Base-by-base conservation (phyloP, 2,797 vertebrate species). In the Danio choprae region DNA sequence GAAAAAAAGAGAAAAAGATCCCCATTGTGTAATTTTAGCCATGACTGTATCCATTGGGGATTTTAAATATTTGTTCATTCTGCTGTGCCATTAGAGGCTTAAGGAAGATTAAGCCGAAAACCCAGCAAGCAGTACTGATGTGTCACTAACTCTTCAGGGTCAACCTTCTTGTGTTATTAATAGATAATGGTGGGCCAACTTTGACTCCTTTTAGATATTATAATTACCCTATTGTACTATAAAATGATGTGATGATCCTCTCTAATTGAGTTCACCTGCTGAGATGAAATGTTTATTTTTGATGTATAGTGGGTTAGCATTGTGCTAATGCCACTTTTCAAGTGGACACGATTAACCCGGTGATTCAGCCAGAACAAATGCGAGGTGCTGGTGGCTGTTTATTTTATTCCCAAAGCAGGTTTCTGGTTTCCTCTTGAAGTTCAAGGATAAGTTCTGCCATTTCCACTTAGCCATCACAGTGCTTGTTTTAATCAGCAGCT, bases 141-240 rank as follows among this genome's bases (percentile, higher is more conserved):
- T 69, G 71, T 77, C 46, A 55, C 53, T 53, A 55, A 41, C 70
- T 46, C 55, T 75, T 85, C 64, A 75, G 78, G 83, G 80, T 82
- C 77, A 84, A 77, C 79, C 70, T 58, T 70, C 72, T 85, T 81
- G 38, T 44, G 53, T 77, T 87, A 86, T 87, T 79, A 84, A 87
- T 85, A 87, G 72, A 60, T 65, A 51, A 41, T 20, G 5, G 20
- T 6, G 41, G 3, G 4, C 29, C 2, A 4, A 40, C 48, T 55
- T 74, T 60, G 44, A 7, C 15, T 43, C 55, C 29, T n/a, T 72
- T 12, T 59, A 67, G 18, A 8, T 0, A 6, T 77, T 51, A 4
- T 51, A 55, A 44, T 64, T 60, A 29, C 1, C 62, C 9, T 78
- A 18, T 73, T 59, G 50, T 40, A 59, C 5, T 36, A 40, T 44